Evolutionary conservation across 2,797 vertebrate genomes (phyloP).

Genomic region (Mergus octosetaceus): DNA sequence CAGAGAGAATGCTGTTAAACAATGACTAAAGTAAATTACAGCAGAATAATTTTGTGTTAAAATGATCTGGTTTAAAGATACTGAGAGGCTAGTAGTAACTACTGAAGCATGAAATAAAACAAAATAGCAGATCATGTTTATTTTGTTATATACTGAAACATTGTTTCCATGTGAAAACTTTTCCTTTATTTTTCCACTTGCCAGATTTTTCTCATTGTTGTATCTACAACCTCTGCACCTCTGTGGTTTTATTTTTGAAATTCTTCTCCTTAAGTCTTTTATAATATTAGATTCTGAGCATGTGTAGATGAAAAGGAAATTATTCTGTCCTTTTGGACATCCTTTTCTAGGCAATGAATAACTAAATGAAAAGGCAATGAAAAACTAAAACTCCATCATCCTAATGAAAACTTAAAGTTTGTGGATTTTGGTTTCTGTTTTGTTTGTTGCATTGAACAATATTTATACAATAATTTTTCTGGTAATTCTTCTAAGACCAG

Average conservation of each 20-base stretch:
- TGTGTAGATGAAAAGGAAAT: background rate
- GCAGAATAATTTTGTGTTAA: background rate
- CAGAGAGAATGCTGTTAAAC: background rate
- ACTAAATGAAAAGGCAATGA: background rate
- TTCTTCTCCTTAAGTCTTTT: background rate
- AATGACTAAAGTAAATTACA: background rate
- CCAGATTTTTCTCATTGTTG: background rate
- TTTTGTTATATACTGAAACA: background rate
- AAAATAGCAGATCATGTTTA: background rate
- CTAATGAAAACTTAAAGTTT: rapidly evolving
- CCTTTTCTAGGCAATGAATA: background rate
- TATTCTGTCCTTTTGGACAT: background rate
- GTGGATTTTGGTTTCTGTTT: background rate
- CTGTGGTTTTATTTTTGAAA: background rate
- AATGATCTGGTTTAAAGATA: background rate
- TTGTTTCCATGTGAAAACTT: background rate
- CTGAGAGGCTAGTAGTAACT: background rate
- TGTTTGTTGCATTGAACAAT: background rate
- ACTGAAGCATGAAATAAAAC: background rate
- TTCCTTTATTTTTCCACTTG: background rate
- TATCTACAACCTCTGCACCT: background rate
- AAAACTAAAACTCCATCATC: background rate
- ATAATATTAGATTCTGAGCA: background rate
- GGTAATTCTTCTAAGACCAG: background rate
- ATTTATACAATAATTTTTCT: background rate